Percentiles rank a stretch among this genome's conserved stretches.
Evolutionary conservation across 2,113 vertebrate species (phyloP).

Genomic region (Oceanodroma tethys): DNA sequence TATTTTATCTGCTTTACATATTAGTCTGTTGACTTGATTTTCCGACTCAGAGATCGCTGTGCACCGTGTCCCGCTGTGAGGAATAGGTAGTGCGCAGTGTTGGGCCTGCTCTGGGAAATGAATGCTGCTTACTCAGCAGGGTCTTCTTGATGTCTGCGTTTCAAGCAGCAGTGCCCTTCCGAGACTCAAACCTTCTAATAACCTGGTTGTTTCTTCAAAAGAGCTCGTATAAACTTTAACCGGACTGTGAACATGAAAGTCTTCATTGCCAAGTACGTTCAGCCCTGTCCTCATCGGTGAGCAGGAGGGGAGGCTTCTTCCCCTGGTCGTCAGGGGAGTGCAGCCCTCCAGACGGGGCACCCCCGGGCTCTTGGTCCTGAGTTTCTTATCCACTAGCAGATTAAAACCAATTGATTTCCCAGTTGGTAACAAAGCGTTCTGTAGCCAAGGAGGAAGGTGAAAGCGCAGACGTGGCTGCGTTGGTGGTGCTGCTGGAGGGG

Average conservation of each 20-base stretch:
- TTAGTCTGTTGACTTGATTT: neutral
- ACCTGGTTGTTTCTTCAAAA: neutral
- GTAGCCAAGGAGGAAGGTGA: neutral
- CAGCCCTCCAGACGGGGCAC: no score
- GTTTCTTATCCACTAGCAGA: neutral
- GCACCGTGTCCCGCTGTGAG: neutral
- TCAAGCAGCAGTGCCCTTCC: neutral
- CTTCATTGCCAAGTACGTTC: neutral
- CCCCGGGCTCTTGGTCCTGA: neutral
- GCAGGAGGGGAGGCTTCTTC: neutral
- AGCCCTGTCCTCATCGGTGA: neutral
- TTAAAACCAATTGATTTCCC: neutral
- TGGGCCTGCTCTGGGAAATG: neutral
- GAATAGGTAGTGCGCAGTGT: fast-evolving
- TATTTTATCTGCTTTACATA: neutral
- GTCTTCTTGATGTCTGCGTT: neutral
- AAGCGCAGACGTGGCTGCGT: fast-evolving
- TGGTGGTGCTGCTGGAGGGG: neutral
- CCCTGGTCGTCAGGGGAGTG: no score
- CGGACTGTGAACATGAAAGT: neutral
- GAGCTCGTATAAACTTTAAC: neutral
- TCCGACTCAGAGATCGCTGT: fast-evolving
- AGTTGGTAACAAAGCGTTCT: neutral
- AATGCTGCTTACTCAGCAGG: neutral
- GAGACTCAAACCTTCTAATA: neutral